phyloP scores from a whole-genome alignment of 2,888 invertebrate genomes.

The Sthenelais limicola region DNA sequence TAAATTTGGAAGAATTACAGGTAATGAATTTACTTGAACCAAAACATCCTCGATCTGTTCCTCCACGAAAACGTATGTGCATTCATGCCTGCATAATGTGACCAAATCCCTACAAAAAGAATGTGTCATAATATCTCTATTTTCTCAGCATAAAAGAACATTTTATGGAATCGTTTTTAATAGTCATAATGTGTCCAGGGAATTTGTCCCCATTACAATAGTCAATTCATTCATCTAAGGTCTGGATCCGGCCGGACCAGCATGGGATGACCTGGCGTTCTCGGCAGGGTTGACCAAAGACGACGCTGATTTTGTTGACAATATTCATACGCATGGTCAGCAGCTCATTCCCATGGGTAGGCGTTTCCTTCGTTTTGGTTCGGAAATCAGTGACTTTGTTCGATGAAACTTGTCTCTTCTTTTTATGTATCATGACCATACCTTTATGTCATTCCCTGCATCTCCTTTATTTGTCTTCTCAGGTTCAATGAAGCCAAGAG shows the following conservation, averaged over 20 bases:
- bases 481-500: constrained; percentile 12
- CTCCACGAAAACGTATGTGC: no score
- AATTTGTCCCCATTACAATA: no score
- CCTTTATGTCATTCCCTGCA: not conserved
- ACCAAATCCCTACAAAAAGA: no score
- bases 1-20: constrained; percentile 18
- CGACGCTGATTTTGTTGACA: constrained; percentile 7
- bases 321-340: constrained; percentile 29
- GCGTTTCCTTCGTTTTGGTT: no score
- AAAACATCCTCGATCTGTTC: constrained; percentile 1
- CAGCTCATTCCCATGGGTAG: constrained; percentile 2
- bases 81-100: no score
- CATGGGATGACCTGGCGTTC: constrained; percentile 8
- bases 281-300: constrained; percentile 11
- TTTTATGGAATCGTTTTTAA: no score
- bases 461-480: not conserved
- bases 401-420: not conserved
- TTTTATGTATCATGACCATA: not conserved
- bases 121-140: no score
- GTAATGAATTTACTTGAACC: no score
- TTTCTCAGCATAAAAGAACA: no score
- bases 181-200: no score
- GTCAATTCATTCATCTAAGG: no score
- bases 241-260: constrained; percentile 30
- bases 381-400: not conserved